Conservation (phyloP, 2,888 invertebrate genomes). For the Horisme vitalbata region DNA sequence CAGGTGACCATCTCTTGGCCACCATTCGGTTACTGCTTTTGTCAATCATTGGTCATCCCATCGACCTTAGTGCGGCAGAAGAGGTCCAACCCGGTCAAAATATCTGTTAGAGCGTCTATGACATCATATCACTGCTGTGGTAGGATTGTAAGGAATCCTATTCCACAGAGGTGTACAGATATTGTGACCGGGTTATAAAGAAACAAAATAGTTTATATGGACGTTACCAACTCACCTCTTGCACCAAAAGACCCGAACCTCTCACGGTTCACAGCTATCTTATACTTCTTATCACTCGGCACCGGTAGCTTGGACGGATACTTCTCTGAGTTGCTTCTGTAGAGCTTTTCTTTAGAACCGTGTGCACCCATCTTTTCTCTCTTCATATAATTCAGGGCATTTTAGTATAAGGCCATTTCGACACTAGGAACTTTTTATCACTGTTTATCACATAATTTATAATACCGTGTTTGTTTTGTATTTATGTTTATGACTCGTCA, state of each 20-base stretch:
- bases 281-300: constrained; percentile 82
- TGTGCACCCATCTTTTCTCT: constrained; percentile 87
- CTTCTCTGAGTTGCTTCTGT: constrained; percentile 85
- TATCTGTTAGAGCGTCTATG: no score
- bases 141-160: no score
- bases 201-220: no score
- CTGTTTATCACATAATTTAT: constrained; percentile 54
- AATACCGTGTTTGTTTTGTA: constrained; percentile 31
- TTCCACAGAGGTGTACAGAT: no score
- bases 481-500: constrained; percentile 37
- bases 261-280: constrained; percentile 85
- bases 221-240: constrained; percentile 76
- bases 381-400: constrained; percentile 66
- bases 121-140: no score
- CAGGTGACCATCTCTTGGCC: no score
- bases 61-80: no score
- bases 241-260: constrained; percentile 87
- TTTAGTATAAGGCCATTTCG: constrained; percentile 41
- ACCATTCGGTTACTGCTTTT: no score
- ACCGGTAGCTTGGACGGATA: constrained; percentile 81
- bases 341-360: constrained; percentile 89
- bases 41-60: no score
- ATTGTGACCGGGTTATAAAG: no score
- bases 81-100: no score
- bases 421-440: constrained; percentile 52